These are phyloP conservation scores for Lacerta bilineata DNA, from an alignment of 2,797 vertebrate genomes.

Conservation along the genomic window DNA sequence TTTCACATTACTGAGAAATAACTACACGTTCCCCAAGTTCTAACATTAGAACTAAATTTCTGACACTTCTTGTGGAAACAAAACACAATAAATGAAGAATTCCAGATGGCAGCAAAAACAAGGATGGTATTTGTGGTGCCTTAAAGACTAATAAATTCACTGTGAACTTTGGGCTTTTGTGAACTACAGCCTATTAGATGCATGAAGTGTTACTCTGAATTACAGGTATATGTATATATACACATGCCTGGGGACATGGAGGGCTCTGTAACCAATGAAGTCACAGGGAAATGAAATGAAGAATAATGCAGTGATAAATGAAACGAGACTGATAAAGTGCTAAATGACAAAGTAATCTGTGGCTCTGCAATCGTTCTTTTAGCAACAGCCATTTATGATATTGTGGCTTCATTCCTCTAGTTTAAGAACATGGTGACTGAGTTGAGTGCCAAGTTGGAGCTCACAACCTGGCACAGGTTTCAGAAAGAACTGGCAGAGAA, in stretches of 20 bases:
- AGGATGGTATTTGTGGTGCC: too few species aligned
- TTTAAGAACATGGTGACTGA: background rate
- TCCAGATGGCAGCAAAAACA: too few species aligned
- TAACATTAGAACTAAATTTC: background rate
- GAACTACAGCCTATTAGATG: too few species aligned
- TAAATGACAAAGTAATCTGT: background rate
- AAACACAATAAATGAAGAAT: background rate
- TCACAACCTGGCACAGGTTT: too few species aligned
- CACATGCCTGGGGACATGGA: background rate
- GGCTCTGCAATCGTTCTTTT: background rate
- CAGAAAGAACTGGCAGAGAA: background rate
- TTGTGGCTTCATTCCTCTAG: background rate
- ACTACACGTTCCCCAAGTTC: background rate
- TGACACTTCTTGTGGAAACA: background rate
- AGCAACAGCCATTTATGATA: background rate
- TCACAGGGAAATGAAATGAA: too few species aligned
- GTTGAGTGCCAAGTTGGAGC: background rate
- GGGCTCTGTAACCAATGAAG: background rate
- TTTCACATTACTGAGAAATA: background rate
- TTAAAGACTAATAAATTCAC: too few species aligned
- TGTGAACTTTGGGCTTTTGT: too few species aligned
- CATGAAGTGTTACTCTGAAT: too few species aligned
- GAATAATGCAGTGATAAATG: too few species aligned
- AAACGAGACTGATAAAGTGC: too few species aligned
- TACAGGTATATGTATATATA: too few species aligned